Conservation (phyloP, 2,797 vertebrate genomes). For the Pipistrellus pygmaeus region DNA sequence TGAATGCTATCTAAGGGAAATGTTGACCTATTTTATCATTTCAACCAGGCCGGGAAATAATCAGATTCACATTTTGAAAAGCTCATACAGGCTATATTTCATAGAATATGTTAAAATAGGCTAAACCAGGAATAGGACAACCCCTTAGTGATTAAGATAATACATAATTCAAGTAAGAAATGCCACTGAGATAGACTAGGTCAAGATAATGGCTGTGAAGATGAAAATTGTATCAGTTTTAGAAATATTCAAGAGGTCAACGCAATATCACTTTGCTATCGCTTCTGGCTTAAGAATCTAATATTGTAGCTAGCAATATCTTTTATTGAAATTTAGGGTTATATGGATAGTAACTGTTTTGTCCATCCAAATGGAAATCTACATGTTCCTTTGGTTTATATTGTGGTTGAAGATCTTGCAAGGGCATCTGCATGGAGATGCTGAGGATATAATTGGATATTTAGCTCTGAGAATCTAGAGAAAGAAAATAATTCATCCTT, state of each 20-base stretch:
- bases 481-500: neutral
- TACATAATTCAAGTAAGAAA: constrained; percentile 29
- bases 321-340: constrained; percentile 42
- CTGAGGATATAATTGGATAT: neutral
- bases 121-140: neutral
- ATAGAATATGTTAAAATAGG: constrained; percentile 4
- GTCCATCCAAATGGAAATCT: neutral
- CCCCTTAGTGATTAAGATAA: neutral
- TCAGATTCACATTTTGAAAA: constrained; percentile 29
- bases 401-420: neutral
- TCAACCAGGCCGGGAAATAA: neutral
- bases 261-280: neutral
- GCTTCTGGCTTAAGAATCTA: constrained; percentile 2
- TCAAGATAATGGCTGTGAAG: neutral
- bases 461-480: neutral
- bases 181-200: neutral
- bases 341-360: neutral
- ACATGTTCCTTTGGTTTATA: neutral
- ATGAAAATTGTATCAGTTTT: neutral
- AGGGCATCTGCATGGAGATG: neutral
- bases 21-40: neutral
- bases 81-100: neutral
- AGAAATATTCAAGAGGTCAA: constrained; percentile 1
- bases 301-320: neutral
- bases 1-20: constrained; percentile 15